Base-by-base conservation (phyloP, 1,140 invertebrate species). In the Formica selysi region DNA sequence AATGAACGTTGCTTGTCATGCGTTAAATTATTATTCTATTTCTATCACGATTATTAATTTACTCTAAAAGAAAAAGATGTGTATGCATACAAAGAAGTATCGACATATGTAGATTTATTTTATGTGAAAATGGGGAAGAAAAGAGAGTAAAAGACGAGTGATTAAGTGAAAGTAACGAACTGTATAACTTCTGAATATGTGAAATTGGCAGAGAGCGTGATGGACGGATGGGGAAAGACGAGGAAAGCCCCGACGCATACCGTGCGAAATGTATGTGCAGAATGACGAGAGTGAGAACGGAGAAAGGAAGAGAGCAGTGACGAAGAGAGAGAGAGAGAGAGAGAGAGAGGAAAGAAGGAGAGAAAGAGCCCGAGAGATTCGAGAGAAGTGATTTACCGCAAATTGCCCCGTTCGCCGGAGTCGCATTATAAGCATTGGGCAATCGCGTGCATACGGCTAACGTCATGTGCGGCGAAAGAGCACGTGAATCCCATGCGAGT, bases 321-420 rank as follows among this genome's bases (percentile, higher is more conserved):
- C n/a, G 38, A n/a, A 65, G 19, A 80, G 65, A 73, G 67, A 26
- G 29, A 54, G 57, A 74, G 64, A 11, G 16, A 54, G 70, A 48
- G 41, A 62, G 7, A 10, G n/a, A 54, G n/a, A 26, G 22, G 38
- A 29, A 44, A 78, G 48, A 73, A 57, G 48, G 26, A 78, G 32
- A 57, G 62, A 57, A 36, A 22, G 22, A 38, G 26, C 32, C 29
- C 26, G 59, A 22, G 54, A 62, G 61, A 81, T 80, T 83, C 76
- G 89, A 93, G 88, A 81, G 88, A 92, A 94, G 90, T 93, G 92
- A 94, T 94, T 94, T 93, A 92, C 92, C 92, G 91, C 92, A 93
- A 94, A 93, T 94, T 93, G 93, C 92, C 80, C 76, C 88, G 87
- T 90, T 93, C 90, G 86, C 87, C 73, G 87, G 76, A 90, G 88